A percentile compares a stretch with the other conserved stretches of the same genome.
These are phyloP conservation scores for Micrastur ruficollis DNA, from an alignment of 2,797 vertebrate species.

Conservation along the genomic window DNA sequence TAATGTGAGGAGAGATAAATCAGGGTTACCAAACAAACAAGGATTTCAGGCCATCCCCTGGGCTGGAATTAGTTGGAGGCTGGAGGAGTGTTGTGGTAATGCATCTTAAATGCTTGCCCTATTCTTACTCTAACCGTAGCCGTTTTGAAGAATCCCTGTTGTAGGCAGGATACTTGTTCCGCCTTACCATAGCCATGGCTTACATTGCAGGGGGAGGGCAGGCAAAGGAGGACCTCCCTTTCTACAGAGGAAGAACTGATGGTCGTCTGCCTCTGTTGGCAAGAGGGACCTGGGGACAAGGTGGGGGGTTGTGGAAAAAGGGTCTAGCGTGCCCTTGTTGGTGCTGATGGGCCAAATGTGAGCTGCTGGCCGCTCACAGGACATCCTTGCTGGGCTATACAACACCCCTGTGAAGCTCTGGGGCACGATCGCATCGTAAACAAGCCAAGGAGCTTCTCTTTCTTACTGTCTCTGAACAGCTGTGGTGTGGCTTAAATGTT, in stretches of 20 bases:
- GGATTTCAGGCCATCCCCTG: background rate
- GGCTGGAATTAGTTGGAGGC: background rate
- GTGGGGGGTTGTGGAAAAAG: background rate
- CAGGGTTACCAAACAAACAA: background rate
- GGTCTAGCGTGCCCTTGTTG: background rate
- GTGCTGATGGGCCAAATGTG: background rate
- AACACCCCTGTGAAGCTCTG: background rate
- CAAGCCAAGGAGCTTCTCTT: background rate
- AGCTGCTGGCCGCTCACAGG: background rate
- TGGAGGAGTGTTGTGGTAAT: background rate
- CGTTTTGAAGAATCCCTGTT: background rate
- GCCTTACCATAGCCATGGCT: background rate
- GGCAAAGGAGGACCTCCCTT: background rate
- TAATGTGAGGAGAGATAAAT: background rate
- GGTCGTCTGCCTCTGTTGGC: background rate
- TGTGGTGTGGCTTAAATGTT: background rate
- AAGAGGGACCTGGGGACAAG: accelerated
- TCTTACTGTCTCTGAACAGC: background rate
- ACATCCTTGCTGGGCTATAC: background rate
- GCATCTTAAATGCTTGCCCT: background rate
- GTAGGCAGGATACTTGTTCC: accelerated
- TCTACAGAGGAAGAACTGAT: background rate
- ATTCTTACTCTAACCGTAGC: background rate
- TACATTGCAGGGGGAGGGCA: background rate
- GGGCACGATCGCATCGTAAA: accelerated